Percentiles rank a stretch among this genome's conserved stretches.
These are phyloP conservation scores for Turritopsis dohrnii DNA, from an alignment of 30 jellyfish, hydroid and myxozoan species.

Conservation along the genomic window DNA sequence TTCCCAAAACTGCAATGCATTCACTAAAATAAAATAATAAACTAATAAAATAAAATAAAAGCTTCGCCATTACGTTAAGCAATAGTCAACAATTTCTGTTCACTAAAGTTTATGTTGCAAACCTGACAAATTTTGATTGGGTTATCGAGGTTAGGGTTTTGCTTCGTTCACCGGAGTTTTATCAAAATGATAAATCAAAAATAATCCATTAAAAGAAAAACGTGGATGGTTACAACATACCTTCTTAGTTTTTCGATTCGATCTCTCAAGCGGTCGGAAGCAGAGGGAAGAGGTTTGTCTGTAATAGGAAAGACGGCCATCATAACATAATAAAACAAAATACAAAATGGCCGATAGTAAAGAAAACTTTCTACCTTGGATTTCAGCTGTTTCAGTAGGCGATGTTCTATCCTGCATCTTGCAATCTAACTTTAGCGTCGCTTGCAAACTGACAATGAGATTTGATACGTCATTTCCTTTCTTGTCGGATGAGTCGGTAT, in stretches of 20 bases:
- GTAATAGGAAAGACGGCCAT: background rate
- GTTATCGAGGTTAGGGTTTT: no score
- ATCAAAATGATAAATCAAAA: background rate
- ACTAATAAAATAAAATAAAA: no score
- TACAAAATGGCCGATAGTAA: no score
- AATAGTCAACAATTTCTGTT: background rate
- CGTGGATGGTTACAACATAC: slow-evolving; percentile 18
- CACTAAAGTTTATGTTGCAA: no score
- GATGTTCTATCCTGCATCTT: background rate
- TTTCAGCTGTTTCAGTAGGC: slow-evolving; percentile 16
- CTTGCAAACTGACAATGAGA: slow-evolving; percentile 69
- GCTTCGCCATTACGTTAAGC: no score
- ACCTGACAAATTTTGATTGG: no score
- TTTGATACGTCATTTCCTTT: slow-evolving; percentile 37
- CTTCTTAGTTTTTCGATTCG: slow-evolving; percentile 60
- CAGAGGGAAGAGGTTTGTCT: slow-evolving; percentile 37
- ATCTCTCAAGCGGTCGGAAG: slow-evolving; percentile 57
- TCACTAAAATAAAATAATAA: slow-evolving; percentile 38
- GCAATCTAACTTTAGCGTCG: slow-evolving; percentile 53
- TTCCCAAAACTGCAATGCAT: slow-evolving; percentile 77
- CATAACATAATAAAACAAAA: no score
- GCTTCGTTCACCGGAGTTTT: no score
- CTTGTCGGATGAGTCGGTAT: background rate
- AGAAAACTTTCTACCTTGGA: background rate
- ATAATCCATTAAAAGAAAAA: background rate